phyloP scores from a whole-genome alignment of 2,888 invertebrate species.

The Odontomyia ornata region DNA sequence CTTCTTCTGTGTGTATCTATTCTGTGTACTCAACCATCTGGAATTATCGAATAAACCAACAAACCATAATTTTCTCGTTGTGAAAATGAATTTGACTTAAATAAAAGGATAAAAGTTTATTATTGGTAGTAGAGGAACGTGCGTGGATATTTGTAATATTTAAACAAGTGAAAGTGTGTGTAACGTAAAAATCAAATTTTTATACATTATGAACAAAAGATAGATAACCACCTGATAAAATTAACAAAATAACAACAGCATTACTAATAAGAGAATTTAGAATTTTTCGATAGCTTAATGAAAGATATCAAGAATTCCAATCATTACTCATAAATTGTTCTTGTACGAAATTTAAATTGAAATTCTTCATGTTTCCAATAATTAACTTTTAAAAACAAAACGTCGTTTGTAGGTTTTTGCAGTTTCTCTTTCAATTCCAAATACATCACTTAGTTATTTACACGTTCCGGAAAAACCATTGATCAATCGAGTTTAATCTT shows the following conservation, averaged over 20 bases:
- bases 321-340: background rate
- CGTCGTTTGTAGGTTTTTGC: background rate
- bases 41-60: background rate
- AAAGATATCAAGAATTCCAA: background rate
- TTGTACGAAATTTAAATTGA: background rate
- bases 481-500: background rate
- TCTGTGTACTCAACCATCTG: background rate
- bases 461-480: background rate
- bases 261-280: background rate
- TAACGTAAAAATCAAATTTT: slow-evolving; percentile 15
- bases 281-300: background rate
- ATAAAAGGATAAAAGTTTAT: background rate
- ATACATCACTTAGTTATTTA: slow-evolving; percentile 3
- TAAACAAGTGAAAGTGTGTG: background rate
- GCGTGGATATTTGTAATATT: slow-evolving; percentile 5
- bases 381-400: background rate
- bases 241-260: background rate
- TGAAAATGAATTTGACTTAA: background rate
- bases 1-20: too few species aligned
- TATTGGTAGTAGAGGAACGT: background rate
- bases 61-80: background rate
- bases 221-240: slow-evolving; percentile 33
- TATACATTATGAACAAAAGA: slow-evolving; percentile 13
- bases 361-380: background rate
- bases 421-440: background rate